A percentile compares a stretch with the other conserved stretches of the same genome.
Conservation (phyloP, 2,888 invertebrate genomes). For the Agrotis clavis region DNA sequence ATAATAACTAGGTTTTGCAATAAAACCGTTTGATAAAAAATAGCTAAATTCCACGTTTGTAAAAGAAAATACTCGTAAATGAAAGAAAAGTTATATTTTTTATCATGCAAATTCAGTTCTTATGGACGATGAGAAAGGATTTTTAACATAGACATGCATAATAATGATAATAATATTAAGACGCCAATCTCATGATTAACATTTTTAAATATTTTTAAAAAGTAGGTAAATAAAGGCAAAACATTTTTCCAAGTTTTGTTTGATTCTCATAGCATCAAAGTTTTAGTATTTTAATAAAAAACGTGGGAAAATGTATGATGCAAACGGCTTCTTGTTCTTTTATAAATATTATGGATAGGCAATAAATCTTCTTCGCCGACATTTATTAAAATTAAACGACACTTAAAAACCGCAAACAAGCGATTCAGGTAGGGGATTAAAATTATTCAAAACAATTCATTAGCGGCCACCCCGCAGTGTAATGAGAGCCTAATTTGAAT, state of each 20-base stretch:
- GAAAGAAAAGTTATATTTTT: background rate
- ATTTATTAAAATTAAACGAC: conserved; percentile 52
- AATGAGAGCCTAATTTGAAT: conserved; percentile 85
- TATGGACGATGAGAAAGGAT: background rate
- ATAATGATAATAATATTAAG: too few species aligned
- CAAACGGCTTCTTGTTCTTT: background rate
- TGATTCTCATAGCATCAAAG: too few species aligned
- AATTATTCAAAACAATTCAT: conserved; percentile 80
- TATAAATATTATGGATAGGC: conserved; percentile 10
- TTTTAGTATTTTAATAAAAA: background rate
- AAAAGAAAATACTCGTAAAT: conserved; percentile 27
- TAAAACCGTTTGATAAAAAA: conserved; percentile 34
- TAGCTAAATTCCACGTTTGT: conserved; percentile 16
- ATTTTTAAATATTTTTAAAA: too few species aligned
- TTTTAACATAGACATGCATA: too few species aligned
- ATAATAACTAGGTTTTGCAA: conserved; percentile 26
- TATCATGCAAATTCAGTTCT: conserved; percentile 1
- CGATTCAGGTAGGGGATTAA: conserved; percentile 54
- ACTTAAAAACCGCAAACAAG: conserved; percentile 46
- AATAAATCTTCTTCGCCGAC: conserved; percentile 37
- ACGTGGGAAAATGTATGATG: too few species aligned
- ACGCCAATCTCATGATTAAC: background rate
- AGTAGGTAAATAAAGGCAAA: too few species aligned
- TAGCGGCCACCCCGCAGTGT: conserved; percentile 77
- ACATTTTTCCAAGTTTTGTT: background rate